Base-by-base conservation (phyloP, 2,113 vertebrate species). In the Psettodes erumei region DNA sequence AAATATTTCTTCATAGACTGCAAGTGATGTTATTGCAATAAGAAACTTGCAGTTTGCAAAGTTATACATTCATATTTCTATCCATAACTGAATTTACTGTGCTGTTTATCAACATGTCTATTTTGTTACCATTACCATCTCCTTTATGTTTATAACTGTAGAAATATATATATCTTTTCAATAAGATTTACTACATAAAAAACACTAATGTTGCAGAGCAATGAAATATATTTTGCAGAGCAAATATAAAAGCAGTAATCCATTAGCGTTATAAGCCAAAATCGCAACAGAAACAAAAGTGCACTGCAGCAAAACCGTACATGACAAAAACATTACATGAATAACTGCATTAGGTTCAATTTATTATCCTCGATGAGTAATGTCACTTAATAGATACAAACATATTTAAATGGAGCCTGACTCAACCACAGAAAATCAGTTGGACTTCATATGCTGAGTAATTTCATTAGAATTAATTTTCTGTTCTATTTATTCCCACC, bases 381-480 rank as follows among this genome's bases (percentile, higher is more conserved):
- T 47, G 28, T 50, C 19, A 48, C 38, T 58, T 55, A 59, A 68
- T 56, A 48, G 18, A 73, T 45, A 53, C 47, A 62, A 67, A 76
- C 6, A 25, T 33, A 68, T 72, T 66, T 6, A 61, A 59, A 42
- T 28, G 11, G 13, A 61, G 18, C n/a, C 16, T 33, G 45, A 71
- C 2, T 73, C 25, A 0, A 53, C 28, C 38, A 27, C 12, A 45
- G 50, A 58, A 61, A 71, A 72, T 54, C 37, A 42, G 16, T 21
- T 48, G 51, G 53, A 79, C 62, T 62, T 55, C 9, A 42, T 25
- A 32, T 32, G 8, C 0, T 0, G 32, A 50, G 33, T 45, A 21
- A 79, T 78, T 64, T 74, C 37, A 73, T 40, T 47, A 60, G 7
- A 67, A 65, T 61, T 47, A 0, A 54, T 66, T 62, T 51, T 43